Evolutionary conservation across 35 echinoderm and acorn worm genomes (phyloP), one percentile per base, ranked within the genome.

Genomic region (Lytechinus pictus): DNA sequence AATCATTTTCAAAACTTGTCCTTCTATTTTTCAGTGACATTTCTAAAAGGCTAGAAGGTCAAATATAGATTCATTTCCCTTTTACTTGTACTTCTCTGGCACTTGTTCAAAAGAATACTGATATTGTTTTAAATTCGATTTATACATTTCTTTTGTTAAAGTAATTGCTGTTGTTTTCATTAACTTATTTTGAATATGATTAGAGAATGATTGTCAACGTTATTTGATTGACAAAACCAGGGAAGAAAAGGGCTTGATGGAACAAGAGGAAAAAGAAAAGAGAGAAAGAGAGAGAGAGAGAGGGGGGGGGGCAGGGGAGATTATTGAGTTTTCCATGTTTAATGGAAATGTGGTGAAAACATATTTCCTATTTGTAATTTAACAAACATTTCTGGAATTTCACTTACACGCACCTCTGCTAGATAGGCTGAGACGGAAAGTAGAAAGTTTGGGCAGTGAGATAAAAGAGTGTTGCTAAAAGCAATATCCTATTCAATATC

Each of bases 1-100:
- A 79, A 79, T 79, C n/a, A 24, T 24, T 8, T 79, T 24, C 19
- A 24, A 24, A 79, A 79, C 66, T 79, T 79, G 66, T 24, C 66
- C 66, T 79, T 79, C 66, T n/a, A 79, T 79, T 79, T n/a, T 79
- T 79, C 66, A 79, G 66, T n/a, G 4, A 79, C n/a, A 79, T 79
- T 24, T 79, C n/a, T 16, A 24, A 79, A 79, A 24, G 66, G 66
- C n/a, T 79, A 79, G 19, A 79, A 79, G 14, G 19, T 16, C 7
- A 79, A 79, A 79, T 79, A 16, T 79, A 24, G n/a, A 79, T 79
- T 79, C 66, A 24, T 79, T 24, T 24, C 16, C 16, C 19, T 79
- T 79, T 79, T 27, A 7, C 5, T 27, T 19, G n/a, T 79, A 24
- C 33, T n/a, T 79, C 66, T n/a, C 19, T 79, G 66, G 66, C 66